These are phyloP conservation scores for Esperia sulphurella DNA, from an alignment of 2,888 invertebrate genomes.

Conservation along the genomic window DNA sequence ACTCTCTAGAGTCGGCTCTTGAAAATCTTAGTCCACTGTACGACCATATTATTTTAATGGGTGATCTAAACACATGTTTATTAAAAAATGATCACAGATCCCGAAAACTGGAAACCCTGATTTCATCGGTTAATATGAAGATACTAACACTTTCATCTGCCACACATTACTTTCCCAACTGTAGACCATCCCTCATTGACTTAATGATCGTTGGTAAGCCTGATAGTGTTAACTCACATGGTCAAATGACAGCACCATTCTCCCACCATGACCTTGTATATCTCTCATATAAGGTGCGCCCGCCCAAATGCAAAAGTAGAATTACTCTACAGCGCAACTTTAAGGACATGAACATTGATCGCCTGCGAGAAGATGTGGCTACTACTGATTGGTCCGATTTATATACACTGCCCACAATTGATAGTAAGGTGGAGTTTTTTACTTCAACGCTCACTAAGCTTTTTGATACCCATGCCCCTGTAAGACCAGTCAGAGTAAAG, in stretches of 20 bases:
- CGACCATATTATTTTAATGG: constrained; percentile 6
- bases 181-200: constrained; percentile 10
- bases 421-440: neutral
- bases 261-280: constrained; percentile 15
- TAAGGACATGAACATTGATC: constrained; percentile 7
- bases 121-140: neutral
- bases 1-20: constrained; percentile 2
- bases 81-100: constrained; percentile 6
- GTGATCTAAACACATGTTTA: constrained; percentile 2
- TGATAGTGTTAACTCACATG: constrained; percentile 9
- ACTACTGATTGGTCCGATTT: constrained; percentile 8
- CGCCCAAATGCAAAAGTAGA: constrained; percentile 11
- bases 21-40: constrained; percentile 1
- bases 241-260: constrained; percentile 11
- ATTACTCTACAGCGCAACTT: constrained; percentile 11
- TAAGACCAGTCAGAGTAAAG: neutral
- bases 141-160: constrained; percentile 1
- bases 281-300: constrained; percentile 11
- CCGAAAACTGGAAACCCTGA: neutral
- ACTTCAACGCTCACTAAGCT: neutral
- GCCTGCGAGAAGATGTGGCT: constrained; percentile 4
- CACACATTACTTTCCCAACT: constrained; percentile 6
- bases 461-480: neutral
- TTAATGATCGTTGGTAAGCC: constrained; percentile 3
- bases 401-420: neutral